These are phyloP conservation scores for Chauna torquata DNA, from an alignment of 2,113 vertebrate genomes.

Conservation along the genomic window DNA sequence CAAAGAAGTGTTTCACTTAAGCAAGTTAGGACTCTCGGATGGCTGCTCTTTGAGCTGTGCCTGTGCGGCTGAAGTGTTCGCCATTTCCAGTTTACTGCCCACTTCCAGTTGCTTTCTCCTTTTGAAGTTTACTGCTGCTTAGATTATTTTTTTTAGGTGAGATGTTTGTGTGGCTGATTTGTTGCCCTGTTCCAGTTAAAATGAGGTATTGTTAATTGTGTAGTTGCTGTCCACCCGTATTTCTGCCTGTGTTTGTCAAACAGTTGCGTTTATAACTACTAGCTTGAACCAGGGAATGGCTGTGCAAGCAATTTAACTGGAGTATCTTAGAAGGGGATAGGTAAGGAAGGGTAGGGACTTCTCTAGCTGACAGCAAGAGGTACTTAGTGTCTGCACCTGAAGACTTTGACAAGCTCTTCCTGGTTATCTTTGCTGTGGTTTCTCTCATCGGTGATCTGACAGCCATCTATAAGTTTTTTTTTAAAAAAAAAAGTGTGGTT, in stretches of 20 bases:
- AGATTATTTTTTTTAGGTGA: neutral
- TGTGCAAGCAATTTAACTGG: neutral
- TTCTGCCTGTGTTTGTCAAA: conserved; percentile 21
- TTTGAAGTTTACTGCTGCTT: neutral
- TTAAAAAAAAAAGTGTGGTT: no score
- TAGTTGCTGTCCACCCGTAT: neutral
- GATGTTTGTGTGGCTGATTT: neutral
- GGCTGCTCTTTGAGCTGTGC: neutral
- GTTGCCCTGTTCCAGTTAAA: neutral
- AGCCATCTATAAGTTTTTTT: neutral
- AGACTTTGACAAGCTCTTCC: neutral
- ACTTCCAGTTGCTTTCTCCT: neutral
- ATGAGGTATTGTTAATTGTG: neutral
- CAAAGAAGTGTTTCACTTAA: neutral
- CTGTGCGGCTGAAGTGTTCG: neutral
- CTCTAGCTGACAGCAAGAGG: neutral
- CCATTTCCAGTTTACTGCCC: neutral
- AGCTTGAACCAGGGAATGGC: neutral
- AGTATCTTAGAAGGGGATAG: neutral
- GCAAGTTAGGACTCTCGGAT: neutral
- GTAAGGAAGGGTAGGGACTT: neutral
- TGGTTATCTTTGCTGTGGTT: neutral
- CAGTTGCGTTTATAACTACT: neutral
- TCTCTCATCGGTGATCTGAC: neutral
- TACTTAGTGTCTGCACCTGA: neutral